Evolutionary conservation across 2,113 vertebrate species (phyloP), one percentile per base, ranked within the genome.

Genomic region (Tachysurus vachellii): DNA sequence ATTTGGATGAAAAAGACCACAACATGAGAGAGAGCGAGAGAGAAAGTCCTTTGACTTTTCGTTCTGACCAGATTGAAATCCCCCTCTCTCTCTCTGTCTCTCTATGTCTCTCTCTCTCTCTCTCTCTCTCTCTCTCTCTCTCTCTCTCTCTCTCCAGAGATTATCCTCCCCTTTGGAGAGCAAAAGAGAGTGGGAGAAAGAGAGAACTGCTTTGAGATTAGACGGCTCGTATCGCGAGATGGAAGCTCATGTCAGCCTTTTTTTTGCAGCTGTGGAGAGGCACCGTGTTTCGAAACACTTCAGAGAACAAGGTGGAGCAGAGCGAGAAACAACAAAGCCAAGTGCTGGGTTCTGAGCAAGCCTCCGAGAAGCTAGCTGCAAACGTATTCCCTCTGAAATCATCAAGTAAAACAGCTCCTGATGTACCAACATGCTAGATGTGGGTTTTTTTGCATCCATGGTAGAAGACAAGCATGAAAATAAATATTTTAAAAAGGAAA

Each of bases 261-360:
- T 36, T 31, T 89, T 92, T 89, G 91, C 94, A 93, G 93, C 93
- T 91, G 92, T 93, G 91, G 92, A 86, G 89, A 91, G 88, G 85
- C 80, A 90, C 90, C 91, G 91, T 90, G 90, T 93, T 93, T 94
- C 91, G 92, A 93, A 94, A 93, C 92, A 89, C 91, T 83, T 92
- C 91, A 82, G 93, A 92, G 90, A 92, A 93, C 93, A 88, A 93
- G 92, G 92, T 91, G 91, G 93, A 91, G 90, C 90, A 47, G 36
- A 75, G 71, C 47, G 42, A 56, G 44, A 76, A 44, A 76, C 44
- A 94, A 94, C 94, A 94, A 94, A 94, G 88, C 42, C 44, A 89
- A 66, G 53, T 77, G 28, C 90, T 88, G n/a, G 90, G 90, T 91
- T 88, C 90, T 90, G 62, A 88, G 83, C 87, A 88, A 87, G 89